These are phyloP conservation scores for Mallotus villosus DNA, from an alignment of 2,797 vertebrate species.

Conservation along the genomic window DNA sequence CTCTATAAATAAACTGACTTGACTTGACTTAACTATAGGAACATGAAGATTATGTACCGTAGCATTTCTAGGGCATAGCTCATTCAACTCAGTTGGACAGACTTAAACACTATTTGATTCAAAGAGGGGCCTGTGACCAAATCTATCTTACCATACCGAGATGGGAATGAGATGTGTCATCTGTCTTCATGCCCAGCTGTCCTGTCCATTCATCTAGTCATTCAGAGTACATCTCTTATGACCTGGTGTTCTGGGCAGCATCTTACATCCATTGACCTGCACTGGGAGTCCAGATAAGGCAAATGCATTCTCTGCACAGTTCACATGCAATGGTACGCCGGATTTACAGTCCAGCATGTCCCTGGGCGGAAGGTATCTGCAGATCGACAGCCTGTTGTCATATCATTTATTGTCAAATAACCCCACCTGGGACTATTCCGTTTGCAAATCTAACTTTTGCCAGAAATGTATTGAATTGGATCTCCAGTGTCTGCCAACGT, in stretches of 20 bases:
- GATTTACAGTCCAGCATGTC: background rate
- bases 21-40: background rate
- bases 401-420: no score
- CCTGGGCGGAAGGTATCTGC: background rate
- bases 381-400: no score
- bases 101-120: background rate
- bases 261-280: background rate
- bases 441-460: no score
- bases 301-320: no score
- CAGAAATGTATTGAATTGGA: no score
- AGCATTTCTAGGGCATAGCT: background rate
- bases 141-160: no score
- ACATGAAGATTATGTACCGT: background rate
- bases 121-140: background rate
- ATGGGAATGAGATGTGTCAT: background rate
- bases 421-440: no score
- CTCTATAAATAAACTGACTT: no score
- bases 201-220: background rate
- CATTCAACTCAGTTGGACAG: background rate
- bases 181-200: background rate
- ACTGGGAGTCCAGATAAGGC: background rate
- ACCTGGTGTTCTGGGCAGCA: background rate
- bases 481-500: no score
- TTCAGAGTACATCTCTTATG: background rate
- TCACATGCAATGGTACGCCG: background rate